Conservation (phyloP, 1,140 invertebrate genomes). For the Diploscapter pachys region DNA sequence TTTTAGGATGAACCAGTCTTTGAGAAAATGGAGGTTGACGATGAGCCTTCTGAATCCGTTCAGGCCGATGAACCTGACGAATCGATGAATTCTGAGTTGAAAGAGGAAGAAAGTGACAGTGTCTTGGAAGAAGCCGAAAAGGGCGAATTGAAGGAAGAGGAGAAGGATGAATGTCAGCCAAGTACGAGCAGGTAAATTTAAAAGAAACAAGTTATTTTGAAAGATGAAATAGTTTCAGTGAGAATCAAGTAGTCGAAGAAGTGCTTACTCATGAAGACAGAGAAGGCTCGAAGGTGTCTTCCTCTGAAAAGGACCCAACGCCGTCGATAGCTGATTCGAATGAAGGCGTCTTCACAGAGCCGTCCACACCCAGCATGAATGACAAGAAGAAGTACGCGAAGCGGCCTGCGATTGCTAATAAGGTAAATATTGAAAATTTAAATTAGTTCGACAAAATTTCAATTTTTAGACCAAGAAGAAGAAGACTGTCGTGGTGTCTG, state of each 20-base stretch:
- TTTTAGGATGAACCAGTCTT: no score
- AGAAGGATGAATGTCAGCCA: conserved; percentile 2
- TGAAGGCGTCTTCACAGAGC: conserved; percentile 12
- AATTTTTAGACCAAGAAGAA: conserved; percentile 5
- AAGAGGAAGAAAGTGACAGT: neutral
- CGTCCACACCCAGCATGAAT: conserved; percentile 1
- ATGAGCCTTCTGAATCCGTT: no score
- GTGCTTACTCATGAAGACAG: no score
- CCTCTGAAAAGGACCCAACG: neutral
- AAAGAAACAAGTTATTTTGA: conserved; percentile 9
- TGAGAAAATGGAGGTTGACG: no score
- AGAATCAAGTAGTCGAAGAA: neutral
- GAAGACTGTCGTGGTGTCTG: conserved; percentile 5
- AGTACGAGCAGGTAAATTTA: conserved; percentile 13
- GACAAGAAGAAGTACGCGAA: no score
- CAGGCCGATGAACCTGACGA: no score
- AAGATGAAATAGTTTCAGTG: neutral
- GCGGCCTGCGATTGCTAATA: no score
- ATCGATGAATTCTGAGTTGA: neutral
- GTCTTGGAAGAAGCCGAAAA: neutral
- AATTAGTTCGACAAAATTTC: neutral
- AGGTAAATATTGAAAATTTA: no score
- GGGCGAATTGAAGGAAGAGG: neutral
- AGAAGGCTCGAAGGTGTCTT: no score
- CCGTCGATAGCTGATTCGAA: neutral